These are phyloP conservation scores for Baryphthengus martii DNA, from an alignment of 2,113 vertebrate species.

Conservation along the genomic window DNA sequence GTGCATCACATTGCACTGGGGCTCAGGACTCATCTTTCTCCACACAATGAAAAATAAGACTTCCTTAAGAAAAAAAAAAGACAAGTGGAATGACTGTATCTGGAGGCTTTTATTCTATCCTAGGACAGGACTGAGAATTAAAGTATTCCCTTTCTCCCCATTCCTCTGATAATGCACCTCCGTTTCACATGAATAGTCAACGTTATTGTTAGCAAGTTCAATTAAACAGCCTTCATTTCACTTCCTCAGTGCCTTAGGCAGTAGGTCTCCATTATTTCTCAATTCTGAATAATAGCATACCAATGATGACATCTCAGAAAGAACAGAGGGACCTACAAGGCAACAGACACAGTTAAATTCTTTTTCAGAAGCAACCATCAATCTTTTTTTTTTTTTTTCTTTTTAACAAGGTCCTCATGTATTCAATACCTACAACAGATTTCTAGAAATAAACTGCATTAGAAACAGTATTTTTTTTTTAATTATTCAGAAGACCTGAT, in stretches of 20 bases:
- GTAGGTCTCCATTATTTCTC: not conserved
- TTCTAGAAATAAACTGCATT: not conserved
- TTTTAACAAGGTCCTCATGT: not conserved
- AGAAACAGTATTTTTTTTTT: not conserved
- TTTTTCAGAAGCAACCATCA: slow-evolving; percentile 17
- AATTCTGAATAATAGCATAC: slow-evolving; percentile 20
- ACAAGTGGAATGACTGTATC: not conserved
- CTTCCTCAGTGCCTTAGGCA: not conserved
- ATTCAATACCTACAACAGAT: not conserved
- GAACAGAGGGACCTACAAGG: not conserved
- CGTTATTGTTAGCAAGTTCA: slow-evolving; percentile 16
- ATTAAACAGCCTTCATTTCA: slow-evolving; percentile 16
- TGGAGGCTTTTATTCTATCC: not conserved
- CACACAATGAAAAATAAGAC: not conserved
- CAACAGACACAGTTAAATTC: slow-evolving; percentile 10
- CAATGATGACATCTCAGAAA: not conserved
- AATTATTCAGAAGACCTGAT: not conserved
- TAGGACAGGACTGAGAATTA: not conserved
- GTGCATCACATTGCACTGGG: not conserved
- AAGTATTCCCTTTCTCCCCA: not conserved
- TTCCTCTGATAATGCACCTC: not conserved
- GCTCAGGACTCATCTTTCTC: not conserved
- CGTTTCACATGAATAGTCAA: slow-evolving; percentile 17
- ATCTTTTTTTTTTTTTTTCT: not conserved
- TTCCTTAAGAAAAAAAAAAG: not conserved